Percentiles rank a stretch among this genome's conserved stretches.
Conservation (phyloP, 2,797 vertebrate species). For the Bradypodion ventrale region DNA sequence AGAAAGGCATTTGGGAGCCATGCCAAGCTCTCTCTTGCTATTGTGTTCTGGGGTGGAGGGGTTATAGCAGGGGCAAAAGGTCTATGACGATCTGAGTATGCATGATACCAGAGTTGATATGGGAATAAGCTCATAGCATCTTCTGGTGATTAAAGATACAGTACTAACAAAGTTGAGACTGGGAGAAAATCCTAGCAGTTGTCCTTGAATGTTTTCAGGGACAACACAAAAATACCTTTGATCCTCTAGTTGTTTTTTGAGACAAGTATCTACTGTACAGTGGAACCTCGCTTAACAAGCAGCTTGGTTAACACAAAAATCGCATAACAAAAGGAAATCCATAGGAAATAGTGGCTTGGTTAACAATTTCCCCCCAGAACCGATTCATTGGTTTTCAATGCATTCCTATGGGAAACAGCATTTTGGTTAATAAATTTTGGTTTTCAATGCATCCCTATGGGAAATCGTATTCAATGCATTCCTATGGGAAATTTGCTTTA, state of each 20-base stretch:
- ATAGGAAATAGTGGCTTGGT: too few species aligned
- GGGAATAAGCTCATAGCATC: not conserved
- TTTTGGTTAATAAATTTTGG: too few species aligned
- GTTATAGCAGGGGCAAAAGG: not conserved
- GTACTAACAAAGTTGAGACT: not conserved
- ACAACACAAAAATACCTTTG: not conserved
- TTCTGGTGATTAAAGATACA: not conserved
- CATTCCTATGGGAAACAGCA: too few species aligned
- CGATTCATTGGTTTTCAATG: too few species aligned
- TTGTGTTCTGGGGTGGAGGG: not conserved
- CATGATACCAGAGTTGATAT: not conserved
- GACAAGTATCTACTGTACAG: not conserved
- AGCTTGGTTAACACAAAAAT: too few species aligned
- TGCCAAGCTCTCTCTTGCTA: not conserved
- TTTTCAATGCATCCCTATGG: too few species aligned
- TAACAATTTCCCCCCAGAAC: too few species aligned
- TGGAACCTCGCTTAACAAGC: too few species aligned
- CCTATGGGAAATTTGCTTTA: too few species aligned
- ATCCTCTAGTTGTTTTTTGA: not conserved
- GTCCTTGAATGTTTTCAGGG: not conserved
- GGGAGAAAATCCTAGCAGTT: not conserved
- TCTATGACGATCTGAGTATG: not conserved
- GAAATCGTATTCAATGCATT: too few species aligned
- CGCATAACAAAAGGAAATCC: too few species aligned
- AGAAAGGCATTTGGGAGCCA: constrained; percentile 18